phyloP scores from a whole-genome alignment of 2,113 vertebrate species.

The Setophaga kirtlandii region DNA sequence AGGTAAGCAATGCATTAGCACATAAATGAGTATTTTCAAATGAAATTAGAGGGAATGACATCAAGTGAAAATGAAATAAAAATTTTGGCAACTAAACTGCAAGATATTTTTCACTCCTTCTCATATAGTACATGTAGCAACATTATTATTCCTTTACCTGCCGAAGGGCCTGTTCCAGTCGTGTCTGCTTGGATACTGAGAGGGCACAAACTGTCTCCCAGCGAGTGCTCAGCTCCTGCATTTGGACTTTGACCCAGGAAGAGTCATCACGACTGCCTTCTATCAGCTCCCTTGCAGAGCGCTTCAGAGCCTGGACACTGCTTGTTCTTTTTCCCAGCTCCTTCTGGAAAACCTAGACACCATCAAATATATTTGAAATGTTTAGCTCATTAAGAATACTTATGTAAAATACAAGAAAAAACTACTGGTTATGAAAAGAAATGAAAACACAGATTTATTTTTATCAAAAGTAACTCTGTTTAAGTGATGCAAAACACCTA shows the following conservation, averaged over 20 bases:
- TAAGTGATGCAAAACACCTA: background rate
- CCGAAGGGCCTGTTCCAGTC: constrained; percentile 90
- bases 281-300: constrained; percentile 89
- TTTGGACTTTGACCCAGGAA: constrained; percentile 97
- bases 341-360: constrained; percentile 91
- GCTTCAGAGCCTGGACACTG: constrained; percentile 93
- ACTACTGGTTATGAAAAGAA: background rate
- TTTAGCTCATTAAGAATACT: background rate
- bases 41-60: background rate
- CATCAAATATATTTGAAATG: background rate
- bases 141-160: constrained; percentile 77
- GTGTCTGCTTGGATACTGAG: constrained; percentile 92
- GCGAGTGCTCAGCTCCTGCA: constrained; percentile 93
- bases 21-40: background rate
- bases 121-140: background rate
- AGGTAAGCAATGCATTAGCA: background rate
- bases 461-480: background rate
- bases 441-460: background rate
- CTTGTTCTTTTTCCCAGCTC: constrained; percentile 94
- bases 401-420: background rate
- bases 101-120: background rate
- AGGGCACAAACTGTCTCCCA: constrained; percentile 97
- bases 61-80: background rate
- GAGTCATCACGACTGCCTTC: constrained; percentile 92
- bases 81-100: background rate